These are phyloP conservation scores for Lathronympha strigana DNA, from an alignment of 2,888 invertebrate genomes.

Conservation along the genomic window DNA sequence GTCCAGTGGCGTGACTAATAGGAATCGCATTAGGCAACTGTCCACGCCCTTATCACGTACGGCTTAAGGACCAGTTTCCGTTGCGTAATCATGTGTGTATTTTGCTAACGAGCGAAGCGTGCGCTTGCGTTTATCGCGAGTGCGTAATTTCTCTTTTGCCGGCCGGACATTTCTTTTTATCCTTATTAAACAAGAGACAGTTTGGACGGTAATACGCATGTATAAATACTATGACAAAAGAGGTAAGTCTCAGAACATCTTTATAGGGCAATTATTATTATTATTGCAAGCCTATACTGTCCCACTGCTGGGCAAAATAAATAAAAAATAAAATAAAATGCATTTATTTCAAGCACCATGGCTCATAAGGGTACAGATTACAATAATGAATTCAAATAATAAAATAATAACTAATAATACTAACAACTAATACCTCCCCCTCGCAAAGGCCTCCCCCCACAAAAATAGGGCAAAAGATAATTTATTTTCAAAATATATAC, in stretches of 20 bases:
- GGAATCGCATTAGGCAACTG: constrained; percentile 21
- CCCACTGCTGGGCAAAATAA: too few species aligned
- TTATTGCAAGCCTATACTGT: too few species aligned
- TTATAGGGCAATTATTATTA: too few species aligned
- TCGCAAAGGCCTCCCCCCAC: too few species aligned
- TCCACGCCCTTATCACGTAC: constrained; percentile 5
- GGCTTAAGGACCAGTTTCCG: constrained; percentile 17
- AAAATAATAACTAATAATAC: too few species aligned
- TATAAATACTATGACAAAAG: neutral
- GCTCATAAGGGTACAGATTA: too few species aligned
- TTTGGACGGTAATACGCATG: neutral
- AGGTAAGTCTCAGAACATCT: neutral
- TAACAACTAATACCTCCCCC: too few species aligned
- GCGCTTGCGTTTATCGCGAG: constrained; percentile 38
- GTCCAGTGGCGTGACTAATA: constrained; percentile 35
- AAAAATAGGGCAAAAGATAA: too few species aligned
- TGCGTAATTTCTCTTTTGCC: constrained; percentile 41
- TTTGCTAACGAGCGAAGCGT: constrained; percentile 31
- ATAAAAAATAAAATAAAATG: too few species aligned
- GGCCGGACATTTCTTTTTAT: constrained; percentile 29
- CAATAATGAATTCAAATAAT: too few species aligned
- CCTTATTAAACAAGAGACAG: constrained; percentile 2
- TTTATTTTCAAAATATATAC: too few species aligned
- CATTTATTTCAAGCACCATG: too few species aligned
- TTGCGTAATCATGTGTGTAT: constrained; percentile 27